A percentile compares a stretch with the other conserved stretches of the same genome.
Conservation (phyloP, 2,888 invertebrate species). For the Leuctra nigra region DNA sequence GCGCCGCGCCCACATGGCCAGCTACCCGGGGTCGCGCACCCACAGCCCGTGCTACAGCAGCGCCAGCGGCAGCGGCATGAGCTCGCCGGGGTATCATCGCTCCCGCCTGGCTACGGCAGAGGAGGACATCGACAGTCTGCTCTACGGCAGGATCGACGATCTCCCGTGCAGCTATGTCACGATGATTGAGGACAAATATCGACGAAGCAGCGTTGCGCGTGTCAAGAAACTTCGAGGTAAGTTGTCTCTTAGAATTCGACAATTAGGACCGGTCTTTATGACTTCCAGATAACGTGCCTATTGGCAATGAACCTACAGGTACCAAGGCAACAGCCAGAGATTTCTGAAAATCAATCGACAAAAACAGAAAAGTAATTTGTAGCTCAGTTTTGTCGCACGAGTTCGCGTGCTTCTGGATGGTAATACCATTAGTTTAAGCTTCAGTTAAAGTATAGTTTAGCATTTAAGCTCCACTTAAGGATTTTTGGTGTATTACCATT, state of each 20-base stretch:
- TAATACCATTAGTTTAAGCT: too few species aligned
- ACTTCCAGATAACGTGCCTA: too few species aligned
- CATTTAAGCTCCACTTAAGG: too few species aligned
- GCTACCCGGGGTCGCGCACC: conserved; percentile 29
- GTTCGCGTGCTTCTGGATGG: too few species aligned
- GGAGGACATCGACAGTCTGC: conserved; percentile 34
- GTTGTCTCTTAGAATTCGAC: background rate
- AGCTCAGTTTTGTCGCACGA: too few species aligned
- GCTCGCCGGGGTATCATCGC: conserved; percentile 28
- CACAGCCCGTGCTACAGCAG: conserved; percentile 30
- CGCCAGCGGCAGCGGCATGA: conserved; percentile 29
- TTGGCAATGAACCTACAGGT: too few species aligned
- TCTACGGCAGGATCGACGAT: conserved; percentile 32
- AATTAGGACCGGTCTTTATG: too few species aligned
- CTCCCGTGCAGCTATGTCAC: conserved; percentile 28
- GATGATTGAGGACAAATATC: conserved; percentile 29
- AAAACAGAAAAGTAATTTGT: too few species aligned
- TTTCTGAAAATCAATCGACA: too few species aligned
- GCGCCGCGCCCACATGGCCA: conserved; percentile 25
- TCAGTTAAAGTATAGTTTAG: too few species aligned
- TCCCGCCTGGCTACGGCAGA: conserved; percentile 30
- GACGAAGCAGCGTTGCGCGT: conserved; percentile 28
- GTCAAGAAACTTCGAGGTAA: conserved; percentile 30
- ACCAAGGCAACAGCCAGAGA: too few species aligned
- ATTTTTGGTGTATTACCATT: too few species aligned